Conservation (phyloP, 2,797 vertebrate species). For the Crax fasciolata region DNA sequence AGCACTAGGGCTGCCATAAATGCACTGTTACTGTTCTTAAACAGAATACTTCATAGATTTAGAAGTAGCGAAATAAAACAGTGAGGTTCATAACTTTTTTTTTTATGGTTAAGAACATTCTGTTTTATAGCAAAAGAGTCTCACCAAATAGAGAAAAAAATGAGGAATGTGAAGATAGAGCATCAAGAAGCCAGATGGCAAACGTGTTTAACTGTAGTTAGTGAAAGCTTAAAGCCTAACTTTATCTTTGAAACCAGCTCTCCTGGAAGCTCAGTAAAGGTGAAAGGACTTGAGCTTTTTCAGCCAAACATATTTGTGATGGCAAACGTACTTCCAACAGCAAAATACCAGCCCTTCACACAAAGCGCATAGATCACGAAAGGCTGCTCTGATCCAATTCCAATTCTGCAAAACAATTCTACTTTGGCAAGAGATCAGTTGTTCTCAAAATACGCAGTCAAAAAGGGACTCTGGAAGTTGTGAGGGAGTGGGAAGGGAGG, state of each 20-base stretch:
- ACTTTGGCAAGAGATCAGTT: constrained; percentile 69
- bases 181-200: background rate
- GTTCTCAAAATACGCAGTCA: constrained; percentile 38
- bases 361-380: constrained; percentile 26
- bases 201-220: background rate
- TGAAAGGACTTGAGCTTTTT: constrained; percentile 48
- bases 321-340: constrained; percentile 43
- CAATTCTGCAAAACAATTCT: constrained; percentile 65
- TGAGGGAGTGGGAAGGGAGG: constrained; percentile 25
- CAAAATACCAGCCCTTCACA: constrained; percentile 49
- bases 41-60: background rate
- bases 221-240: background rate
- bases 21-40: background rate
- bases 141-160: background rate
- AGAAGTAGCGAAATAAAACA: background rate
- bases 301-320: constrained; percentile 32
- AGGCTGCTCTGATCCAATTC: constrained; percentile 69
- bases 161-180: background rate
- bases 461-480: constrained; percentile 31
- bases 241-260: constrained; percentile 26
- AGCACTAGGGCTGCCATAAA: background rate
- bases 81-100: background rate
- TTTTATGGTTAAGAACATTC: background rate
- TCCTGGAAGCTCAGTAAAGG: constrained; percentile 23
- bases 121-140: background rate